Evolutionary conservation across 2,113 vertebrate species (phyloP).

Genomic region (Hepsetus odoe): DNA sequence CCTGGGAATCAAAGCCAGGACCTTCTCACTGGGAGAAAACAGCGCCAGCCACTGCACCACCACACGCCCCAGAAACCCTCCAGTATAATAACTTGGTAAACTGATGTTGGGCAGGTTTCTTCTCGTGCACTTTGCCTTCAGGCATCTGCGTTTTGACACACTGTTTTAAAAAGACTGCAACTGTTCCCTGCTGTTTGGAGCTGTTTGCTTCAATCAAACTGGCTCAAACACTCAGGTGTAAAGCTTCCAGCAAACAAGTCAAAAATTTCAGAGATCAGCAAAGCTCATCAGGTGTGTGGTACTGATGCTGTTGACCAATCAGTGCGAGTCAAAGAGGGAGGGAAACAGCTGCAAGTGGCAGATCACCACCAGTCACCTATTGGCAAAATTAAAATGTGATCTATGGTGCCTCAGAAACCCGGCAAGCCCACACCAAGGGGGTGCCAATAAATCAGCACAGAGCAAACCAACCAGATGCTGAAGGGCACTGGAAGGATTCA

Average conservation of each 20-base stretch:
- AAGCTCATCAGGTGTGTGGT: neutral
- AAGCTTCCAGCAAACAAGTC: neutral
- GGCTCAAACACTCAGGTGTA: neutral
- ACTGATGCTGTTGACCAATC: conserved; percentile 27
- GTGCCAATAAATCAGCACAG: neutral
- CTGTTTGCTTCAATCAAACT: conserved; percentile 36
- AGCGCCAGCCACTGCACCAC: too few species aligned
- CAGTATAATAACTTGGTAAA: neutral
- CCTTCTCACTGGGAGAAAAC: too few species aligned
- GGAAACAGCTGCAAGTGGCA: conserved; percentile 4
- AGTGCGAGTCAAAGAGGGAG: neutral
- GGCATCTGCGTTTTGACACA: neutral
- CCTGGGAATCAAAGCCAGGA: too few species aligned
- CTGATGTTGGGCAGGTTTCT: neutral
- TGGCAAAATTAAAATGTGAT: neutral
- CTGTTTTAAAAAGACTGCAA: conserved; percentile 25
- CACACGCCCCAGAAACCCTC: too few species aligned
- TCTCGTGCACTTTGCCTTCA: neutral
- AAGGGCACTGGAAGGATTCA: neutral
- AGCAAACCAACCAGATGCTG: neutral
- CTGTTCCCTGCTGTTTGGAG: conserved; percentile 11
- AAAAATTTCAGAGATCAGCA: conserved; percentile 6
- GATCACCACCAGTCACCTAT: conserved; percentile 11
- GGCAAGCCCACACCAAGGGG: neutral
- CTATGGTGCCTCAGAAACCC: neutral